Evolutionary conservation across 2,797 vertebrate genomes (phyloP).

Genomic region (Euphonia xanthogaster): DNA sequence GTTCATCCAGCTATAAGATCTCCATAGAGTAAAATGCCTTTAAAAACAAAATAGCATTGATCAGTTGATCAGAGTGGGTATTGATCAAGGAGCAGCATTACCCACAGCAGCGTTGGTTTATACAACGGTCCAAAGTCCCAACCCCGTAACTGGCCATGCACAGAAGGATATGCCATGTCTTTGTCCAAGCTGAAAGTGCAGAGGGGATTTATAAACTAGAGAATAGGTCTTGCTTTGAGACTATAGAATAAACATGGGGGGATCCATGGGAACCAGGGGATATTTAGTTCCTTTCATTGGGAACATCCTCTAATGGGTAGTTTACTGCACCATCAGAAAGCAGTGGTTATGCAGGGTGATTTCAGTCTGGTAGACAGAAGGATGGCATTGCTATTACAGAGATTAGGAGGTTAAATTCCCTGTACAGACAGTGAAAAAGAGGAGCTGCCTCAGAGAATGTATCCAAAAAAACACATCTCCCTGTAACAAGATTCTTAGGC

Average conservation of each 20-base stretch:
- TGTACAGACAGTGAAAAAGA: neutral
- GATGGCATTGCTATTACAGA: neutral
- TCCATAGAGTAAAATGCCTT: neutral
- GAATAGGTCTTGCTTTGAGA: neutral
- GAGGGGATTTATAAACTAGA: neutral
- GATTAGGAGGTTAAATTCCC: neutral
- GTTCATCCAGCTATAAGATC: neutral
- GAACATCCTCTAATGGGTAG: neutral
- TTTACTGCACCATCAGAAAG: neutral
- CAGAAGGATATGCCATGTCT: neutral
- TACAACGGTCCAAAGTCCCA: neutral
- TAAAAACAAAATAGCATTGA: neutral
- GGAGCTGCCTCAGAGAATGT: neutral
- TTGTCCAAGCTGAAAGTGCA: neutral
- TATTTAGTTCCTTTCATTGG: neutral
- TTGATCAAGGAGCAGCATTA: neutral
- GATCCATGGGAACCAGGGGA: neutral
- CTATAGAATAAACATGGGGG: neutral
- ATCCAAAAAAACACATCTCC: neutral
- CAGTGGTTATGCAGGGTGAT: neutral
- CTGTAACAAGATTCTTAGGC: neutral
- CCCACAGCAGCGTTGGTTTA: neutral
- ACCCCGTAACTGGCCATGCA: rapidly evolving
- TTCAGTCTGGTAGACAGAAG: neutral
- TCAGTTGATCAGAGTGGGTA: neutral